Percentiles rank a stretch among this genome's conserved stretches.
Conservation (phyloP, 2,113 vertebrate species). For the Sterna hirundo region DNA sequence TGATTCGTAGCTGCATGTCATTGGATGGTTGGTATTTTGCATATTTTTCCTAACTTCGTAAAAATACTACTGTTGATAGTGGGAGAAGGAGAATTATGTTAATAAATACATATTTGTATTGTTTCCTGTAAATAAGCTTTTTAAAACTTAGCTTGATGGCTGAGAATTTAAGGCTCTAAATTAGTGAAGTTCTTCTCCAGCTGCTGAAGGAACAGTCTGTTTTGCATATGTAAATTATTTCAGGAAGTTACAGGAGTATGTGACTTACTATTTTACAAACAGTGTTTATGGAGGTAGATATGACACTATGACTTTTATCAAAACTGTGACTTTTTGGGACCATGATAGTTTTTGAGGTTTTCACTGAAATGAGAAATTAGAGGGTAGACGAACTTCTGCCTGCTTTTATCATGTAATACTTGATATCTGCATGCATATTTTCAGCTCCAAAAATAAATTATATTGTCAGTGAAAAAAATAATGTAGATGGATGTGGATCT, state of each 20-base stretch:
- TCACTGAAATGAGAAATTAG: background rate
- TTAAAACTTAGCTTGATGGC: background rate
- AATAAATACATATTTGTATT: background rate
- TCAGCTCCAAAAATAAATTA: background rate
- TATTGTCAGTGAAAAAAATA: background rate
- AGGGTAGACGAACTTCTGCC: background rate
- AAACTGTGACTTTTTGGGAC: background rate
- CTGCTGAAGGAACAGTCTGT: background rate
- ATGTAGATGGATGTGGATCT: background rate
- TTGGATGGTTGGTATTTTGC: background rate
- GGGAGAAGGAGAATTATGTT: background rate
- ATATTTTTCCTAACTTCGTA: background rate
- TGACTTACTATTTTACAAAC: background rate
- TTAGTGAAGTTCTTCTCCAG: background rate
- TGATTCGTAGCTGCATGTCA: background rate
- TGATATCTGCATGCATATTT: fast-evolving
- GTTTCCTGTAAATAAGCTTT: background rate
- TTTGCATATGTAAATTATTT: background rate
- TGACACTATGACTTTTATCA: background rate
- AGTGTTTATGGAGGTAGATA: background rate
- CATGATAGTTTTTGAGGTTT: background rate
- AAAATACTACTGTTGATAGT: background rate
- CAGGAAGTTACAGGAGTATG: background rate
- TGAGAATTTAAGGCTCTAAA: background rate
- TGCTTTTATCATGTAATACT: background rate